Conservation (phyloP, 2,888 invertebrate genomes). For the Drosophila nigritarsus region DNA sequence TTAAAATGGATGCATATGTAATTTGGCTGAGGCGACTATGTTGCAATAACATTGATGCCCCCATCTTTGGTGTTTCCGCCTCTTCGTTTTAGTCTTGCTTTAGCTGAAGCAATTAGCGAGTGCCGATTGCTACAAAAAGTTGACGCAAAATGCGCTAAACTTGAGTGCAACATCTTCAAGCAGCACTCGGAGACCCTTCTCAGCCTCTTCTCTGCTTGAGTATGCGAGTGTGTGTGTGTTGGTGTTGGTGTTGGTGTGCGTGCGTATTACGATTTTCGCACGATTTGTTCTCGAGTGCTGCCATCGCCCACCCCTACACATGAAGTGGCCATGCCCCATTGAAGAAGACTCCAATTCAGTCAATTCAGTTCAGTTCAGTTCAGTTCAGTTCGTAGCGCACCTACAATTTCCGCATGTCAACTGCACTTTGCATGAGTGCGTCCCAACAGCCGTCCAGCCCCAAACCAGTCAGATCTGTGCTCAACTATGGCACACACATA, state of each 20-base stretch:
- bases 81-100: not conserved
- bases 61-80: too few species aligned
- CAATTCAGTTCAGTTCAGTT: constrained; percentile 17
- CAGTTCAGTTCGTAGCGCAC: constrained; percentile 49
- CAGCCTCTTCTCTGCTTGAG: not conserved
- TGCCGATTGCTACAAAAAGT: constrained; percentile 28
- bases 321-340: constrained; percentile 63
- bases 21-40: not conserved
- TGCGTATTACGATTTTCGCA: constrained; percentile 63
- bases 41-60: not conserved
- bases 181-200: constrained; percentile 14
- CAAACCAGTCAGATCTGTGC: not conserved
- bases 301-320: not conserved
- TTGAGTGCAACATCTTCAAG: constrained; percentile 42
- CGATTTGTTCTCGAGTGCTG: constrained; percentile 59
- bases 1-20: not conserved
- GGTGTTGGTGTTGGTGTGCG: constrained; percentile 28
- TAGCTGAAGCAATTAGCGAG: constrained; percentile 42
- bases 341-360: constrained; percentile 58
- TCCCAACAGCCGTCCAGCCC: constrained; percentile 9
- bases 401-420: constrained; percentile 81
- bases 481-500: not conserved
- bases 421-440: constrained; percentile 81
- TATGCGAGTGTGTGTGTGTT: not conserved
- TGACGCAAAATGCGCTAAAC: constrained; percentile 43